A percentile compares a stretch with the other conserved stretches of the same genome.
These are phyloP conservation scores for Hipposideros armiger DNA, from an alignment of 2,113 vertebrate species.

Conservation along the genomic window DNA sequence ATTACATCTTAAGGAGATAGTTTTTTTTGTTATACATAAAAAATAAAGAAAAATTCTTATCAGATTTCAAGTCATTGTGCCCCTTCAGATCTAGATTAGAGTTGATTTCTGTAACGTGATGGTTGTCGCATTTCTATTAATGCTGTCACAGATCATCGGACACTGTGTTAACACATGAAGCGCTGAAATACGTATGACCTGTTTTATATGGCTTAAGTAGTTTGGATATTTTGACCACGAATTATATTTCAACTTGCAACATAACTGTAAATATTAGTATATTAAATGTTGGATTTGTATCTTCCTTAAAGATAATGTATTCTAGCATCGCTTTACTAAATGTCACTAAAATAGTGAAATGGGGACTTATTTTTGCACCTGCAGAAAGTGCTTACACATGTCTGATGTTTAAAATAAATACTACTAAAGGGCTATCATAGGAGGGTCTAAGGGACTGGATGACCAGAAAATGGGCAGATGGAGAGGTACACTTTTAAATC, in stretches of 20 bases:
- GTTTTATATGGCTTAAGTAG: not conserved
- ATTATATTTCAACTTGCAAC: slow-evolving; percentile 12
- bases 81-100: not conserved
- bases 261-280: slow-evolving; percentile 16
- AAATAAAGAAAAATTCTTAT: not conserved
- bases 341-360: slow-evolving; percentile 11
- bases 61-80: not conserved
- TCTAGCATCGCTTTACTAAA: slow-evolving; percentile 47
- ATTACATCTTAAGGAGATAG: slow-evolving; percentile 13
- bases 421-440: not conserved
- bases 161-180: not conserved
- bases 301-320: slow-evolving; percentile 15
- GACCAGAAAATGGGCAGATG: not conserved
- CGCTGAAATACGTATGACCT: not conserved
- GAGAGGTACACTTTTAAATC: not conserved
- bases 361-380: not conserved
- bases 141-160: not conserved
- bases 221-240: not conserved
- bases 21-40: not conserved
- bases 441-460: not conserved
- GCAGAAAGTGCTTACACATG: not conserved
- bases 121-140: slow-evolving; percentile 4
- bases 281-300: not conserved
- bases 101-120: not conserved
- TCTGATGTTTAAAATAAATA: slow-evolving; percentile 54